Percentiles rank a stretch among this genome's conserved stretches.
Conservation (phyloP, 2,113 vertebrate species). For the Helogale parvula region DNA sequence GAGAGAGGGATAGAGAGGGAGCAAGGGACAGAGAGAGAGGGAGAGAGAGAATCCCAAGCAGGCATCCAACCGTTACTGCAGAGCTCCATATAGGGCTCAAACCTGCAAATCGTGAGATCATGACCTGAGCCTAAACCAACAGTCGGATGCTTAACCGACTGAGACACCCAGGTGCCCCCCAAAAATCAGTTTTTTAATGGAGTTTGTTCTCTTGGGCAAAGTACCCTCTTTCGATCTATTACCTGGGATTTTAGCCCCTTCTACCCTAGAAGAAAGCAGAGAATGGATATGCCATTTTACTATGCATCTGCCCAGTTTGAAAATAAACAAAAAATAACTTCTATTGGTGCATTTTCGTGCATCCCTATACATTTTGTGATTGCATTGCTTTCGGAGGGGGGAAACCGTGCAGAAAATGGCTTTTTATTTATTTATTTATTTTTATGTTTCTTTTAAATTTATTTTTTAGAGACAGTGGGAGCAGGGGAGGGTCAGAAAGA, state of each 20-base stretch:
- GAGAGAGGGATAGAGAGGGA: too few relatives aligned
- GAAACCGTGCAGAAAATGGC: neutral
- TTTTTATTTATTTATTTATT: slow-evolving; percentile 16
- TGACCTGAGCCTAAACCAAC: too few relatives aligned
- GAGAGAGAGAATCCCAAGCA: too few relatives aligned
- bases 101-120: too few relatives aligned
- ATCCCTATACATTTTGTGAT: neutral
- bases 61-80: too few relatives aligned
- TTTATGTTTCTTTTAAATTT: too few relatives aligned
- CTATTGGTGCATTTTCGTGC: neutral
- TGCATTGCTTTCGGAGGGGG: neutral
- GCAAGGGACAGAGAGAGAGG: too few relatives aligned
- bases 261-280: neutral
- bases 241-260: neutral
- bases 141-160: too few relatives aligned
- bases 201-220: neutral
- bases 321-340: slow-evolving; percentile 18
- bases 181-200: neutral
- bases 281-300: neutral
- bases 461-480: too few relatives aligned
- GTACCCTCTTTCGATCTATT: neutral
- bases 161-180: neutral
- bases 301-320: neutral
- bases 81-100: too few relatives aligned
- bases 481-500: too few relatives aligned